Evolutionary conservation across 2,797 vertebrate genomes (phyloP), one percentile per base, ranked within the genome.

Genomic region (Salmo trutta): DNA sequence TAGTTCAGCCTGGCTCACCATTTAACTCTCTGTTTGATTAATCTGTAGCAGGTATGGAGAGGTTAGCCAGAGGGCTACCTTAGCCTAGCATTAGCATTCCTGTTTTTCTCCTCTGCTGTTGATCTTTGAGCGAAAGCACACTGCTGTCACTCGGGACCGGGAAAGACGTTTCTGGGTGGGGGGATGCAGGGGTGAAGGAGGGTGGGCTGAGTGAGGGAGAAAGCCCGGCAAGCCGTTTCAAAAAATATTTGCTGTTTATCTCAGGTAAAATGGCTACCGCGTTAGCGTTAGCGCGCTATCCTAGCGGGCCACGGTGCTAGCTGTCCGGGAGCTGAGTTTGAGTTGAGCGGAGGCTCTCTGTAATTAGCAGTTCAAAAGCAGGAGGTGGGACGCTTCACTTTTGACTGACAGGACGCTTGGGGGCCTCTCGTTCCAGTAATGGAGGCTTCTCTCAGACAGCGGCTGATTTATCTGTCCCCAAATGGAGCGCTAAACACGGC

Each of bases 311-410:
- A 24, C 66, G 80, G 59, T 21, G 21, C 24, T 64, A 64, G 59
- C 52, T 21, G 74, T 87, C 79, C 81, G 79, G 79, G 85, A 79
- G 77, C 69, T 71, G 78, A 83, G 77, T 80, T 82, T 80, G 79
- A 79, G 85, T 85, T 81, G 74, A 74, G 81, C 79, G 31, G 80
- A 83, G 87, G 79, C 88, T 91, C 93, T 90, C 91, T 95, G 91
- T 95, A 95, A 95, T 95, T 94, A 94, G 73, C 76, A 91, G 91
- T 92, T 94, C 91, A 94, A 94, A 93, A 90, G 86, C 83, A 87
- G 89, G 87, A 88, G 84, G 90, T 90, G 88, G 88, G 86, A 84
- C 71, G 80, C 77, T 59, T 0, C 83, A 90, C 86, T 89, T 84
- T 88, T 93, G 93, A 94, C 83, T 94, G 94, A 94, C 93, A 86